Percentiles rank a stretch among this genome's conserved stretches.
Conservation (phyloP, 1,140 invertebrate genomes). For the Orchesella cincta region DNA sequence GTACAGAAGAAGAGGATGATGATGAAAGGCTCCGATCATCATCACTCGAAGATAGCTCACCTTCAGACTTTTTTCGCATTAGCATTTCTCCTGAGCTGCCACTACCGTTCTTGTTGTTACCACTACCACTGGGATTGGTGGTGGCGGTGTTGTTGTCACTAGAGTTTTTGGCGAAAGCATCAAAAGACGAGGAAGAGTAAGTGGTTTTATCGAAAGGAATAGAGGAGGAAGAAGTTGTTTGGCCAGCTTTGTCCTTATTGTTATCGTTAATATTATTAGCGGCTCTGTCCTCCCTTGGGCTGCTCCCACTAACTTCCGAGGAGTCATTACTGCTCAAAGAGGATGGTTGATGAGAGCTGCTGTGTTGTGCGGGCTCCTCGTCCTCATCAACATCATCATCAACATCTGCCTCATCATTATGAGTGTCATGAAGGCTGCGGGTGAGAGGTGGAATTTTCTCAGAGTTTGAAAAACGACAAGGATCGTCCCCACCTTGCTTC, state of each 20-base stretch:
- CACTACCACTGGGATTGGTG: not conserved
- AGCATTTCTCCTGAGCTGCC: not conserved
- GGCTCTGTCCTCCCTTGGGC: slow-evolving; percentile 7
- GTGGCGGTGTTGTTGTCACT: slow-evolving; percentile 21
- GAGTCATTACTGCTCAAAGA: not conserved
- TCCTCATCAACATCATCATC: slow-evolving; percentile 2
- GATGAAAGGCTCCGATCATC: slow-evolving; percentile 16
- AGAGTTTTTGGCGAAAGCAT: slow-evolving; percentile 10
- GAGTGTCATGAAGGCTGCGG: not conserved
- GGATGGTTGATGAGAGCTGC: slow-evolving; percentile 12
- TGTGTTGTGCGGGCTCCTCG: slow-evolving; percentile 7
- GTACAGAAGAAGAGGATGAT: slow-evolving; percentile 15
- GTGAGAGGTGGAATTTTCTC: not conserved
- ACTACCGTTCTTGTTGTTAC: no score
- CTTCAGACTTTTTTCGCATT: slow-evolving; percentile 34
- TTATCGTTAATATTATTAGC: slow-evolving; percentile 24
- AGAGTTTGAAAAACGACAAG: not conserved
- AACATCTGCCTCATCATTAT: slow-evolving; percentile 9
- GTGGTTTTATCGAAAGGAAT: not conserved
- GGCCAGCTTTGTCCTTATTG: not conserved
- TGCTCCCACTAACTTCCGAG: slow-evolving; percentile 11
- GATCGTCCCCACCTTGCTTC: not conserved
- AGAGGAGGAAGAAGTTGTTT: slow-evolving; percentile 8
- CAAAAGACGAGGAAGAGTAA: not conserved
- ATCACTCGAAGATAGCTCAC: slow-evolving; percentile 35